Conservation (phyloP, 37 sponge, comb jelly and placozoan species). For the Axinella damicornis region DNA sequence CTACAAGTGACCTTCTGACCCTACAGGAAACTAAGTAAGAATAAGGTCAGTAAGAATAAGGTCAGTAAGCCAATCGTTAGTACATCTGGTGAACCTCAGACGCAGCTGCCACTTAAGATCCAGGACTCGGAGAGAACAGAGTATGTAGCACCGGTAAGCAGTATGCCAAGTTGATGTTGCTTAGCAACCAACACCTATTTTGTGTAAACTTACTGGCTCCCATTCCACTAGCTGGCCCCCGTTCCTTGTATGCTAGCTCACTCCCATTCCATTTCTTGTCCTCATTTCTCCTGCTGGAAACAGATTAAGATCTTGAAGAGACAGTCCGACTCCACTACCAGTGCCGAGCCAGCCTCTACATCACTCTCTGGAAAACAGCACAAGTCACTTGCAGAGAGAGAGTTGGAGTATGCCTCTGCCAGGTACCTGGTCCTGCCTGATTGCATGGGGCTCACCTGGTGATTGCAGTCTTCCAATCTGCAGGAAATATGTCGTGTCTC, state of each 20-base stretch:
- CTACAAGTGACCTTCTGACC: neutral
- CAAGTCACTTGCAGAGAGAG: slow-evolving; percentile 77
- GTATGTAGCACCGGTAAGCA: slow-evolving; percentile 73
- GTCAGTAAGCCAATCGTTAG: neutral
- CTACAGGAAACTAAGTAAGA: slow-evolving; percentile 17
- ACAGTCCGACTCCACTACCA: slow-evolving; percentile 21
- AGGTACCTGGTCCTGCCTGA: neutral
- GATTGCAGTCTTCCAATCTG: too few relatives aligned
- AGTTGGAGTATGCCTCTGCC: slow-evolving; percentile 62
- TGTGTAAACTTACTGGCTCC: too few relatives aligned
- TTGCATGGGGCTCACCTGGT: neutral
- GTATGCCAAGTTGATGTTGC: too few relatives aligned
- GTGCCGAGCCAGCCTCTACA: neutral
- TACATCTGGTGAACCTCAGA: slow-evolving; percentile 9
- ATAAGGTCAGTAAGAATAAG: neutral
- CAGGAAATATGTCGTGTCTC: too few relatives aligned
- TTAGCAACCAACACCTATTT: too few relatives aligned
- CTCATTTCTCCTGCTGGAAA: neutral
- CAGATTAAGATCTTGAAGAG: slow-evolving; percentile 80
- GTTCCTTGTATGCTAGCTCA: too few relatives aligned
- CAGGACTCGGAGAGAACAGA: slow-evolving; percentile 73
- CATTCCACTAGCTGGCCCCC: too few relatives aligned
- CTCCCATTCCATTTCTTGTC: neutral
- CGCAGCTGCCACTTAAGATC: slow-evolving; percentile 49
- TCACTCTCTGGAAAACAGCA: slow-evolving; percentile 4